A percentile compares a stretch with the other conserved stretches of the same genome.
Evolutionary conservation across 37 sponge, comb jelly and placozoan species (phyloP).

Genomic region (Mnemiopsis leidyi): DNA sequence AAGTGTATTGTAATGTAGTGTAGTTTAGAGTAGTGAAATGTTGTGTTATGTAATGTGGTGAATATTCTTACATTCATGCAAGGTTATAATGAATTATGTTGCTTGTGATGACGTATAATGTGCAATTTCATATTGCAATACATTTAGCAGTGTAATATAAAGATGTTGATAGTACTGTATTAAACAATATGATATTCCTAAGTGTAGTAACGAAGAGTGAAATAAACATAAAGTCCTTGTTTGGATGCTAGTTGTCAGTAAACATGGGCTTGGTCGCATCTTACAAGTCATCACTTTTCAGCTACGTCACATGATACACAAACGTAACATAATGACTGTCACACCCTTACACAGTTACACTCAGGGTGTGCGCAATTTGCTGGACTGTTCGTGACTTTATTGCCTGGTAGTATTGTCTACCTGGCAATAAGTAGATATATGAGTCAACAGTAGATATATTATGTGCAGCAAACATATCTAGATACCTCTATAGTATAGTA

Average conservation of each 20-base stretch:
- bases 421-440: no score
- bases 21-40: not conserved
- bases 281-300: not conserved
- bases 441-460: no score
- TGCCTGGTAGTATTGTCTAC: no score
- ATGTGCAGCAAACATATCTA: no score
- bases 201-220: not conserved
- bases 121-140: not conserved
- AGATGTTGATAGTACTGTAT: not conserved
- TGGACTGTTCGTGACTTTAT: no score
- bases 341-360: not conserved
- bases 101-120: not conserved
- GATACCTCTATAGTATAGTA: no score
- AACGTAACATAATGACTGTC: not conserved
- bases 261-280: not conserved
- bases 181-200: not conserved
- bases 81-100: not conserved
- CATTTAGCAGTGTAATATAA: not conserved
- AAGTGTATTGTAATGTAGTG: not conserved
- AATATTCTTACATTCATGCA: no score
- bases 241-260: not conserved
- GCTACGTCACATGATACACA: not conserved
- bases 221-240: not conserved
- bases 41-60: no score
- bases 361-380: no score